Percentiles rank a stretch among this genome's conserved stretches.
These are phyloP conservation scores for Eucidaris tribuloides DNA, from an alignment of 35 echinoderm and acorn worm genomes.

Conservation along the genomic window DNA sequence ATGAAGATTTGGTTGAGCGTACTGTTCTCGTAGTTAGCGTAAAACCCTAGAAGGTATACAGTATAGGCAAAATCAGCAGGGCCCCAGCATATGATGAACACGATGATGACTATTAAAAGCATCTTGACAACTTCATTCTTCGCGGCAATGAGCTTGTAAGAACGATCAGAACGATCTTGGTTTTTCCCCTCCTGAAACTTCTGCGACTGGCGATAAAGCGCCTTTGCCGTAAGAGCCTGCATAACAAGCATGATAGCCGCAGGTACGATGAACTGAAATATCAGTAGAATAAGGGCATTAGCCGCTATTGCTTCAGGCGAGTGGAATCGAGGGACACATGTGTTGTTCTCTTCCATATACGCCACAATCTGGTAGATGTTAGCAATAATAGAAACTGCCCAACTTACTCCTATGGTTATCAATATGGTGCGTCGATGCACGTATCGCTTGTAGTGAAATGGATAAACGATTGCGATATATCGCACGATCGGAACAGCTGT, in stretches of 20 bases:
- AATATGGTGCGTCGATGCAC: neutral
- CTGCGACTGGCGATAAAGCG: neutral
- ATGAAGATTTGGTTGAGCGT: neutral
- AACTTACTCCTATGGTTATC: neutral
- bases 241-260: slow-evolving; percentile 5
- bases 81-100: slow-evolving; percentile 29
- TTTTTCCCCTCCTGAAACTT: neutral
- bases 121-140: slow-evolving; percentile 13
- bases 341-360: neutral
- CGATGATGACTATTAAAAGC: slow-evolving; percentile 11
- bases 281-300: neutral
- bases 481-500: slow-evolving; percentile 43
- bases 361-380: neutral
- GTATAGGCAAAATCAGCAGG: slow-evolving; percentile 6
- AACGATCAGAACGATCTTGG: neutral
- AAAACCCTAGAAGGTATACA: neutral
- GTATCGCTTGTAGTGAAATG: neutral
- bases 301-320: neutral
- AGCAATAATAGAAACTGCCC: neutral
- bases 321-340: neutral
- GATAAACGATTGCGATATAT: slow-evolving; percentile 58
- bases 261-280: slow-evolving; percentile 20
- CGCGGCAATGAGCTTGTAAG: neutral
- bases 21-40: neutral
- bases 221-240: neutral